Base-by-base conservation (phyloP, 2,113 vertebrate genomes). In the Microtus montanus region DNA sequence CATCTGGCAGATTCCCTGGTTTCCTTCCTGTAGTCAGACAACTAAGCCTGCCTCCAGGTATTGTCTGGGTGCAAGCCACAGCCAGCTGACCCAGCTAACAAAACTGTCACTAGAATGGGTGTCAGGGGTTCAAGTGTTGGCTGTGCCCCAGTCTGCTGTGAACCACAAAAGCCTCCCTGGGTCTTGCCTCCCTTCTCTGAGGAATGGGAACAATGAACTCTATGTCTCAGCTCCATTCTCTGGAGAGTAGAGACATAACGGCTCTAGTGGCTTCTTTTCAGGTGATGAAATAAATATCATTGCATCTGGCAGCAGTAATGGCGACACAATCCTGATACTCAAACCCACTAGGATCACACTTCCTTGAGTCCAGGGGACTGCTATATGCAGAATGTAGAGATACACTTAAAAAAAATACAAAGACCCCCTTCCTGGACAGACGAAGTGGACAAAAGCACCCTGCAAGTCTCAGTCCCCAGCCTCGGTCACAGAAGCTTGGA, bases 161-260 rank as follows among this genome's bases (percentile, higher is more conserved):
- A n/a, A 54, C 44, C 28, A 52, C 14, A 14, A 19, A 58, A 71
- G 79, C 47, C 71, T 95, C 77, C 78, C 90, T 61, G 58, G 12
- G 28, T 28, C 78, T 89, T 33, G 13, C 61, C 52, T 77, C 47
- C 89, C 54, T 52, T 58, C 35, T 38, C 47, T 49, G 79, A 74
- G 44, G 52, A 38, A 73, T 47, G 41, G 26, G 52, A 54, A 74
- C 20, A 38, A 30, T 26, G 19, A 87, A 33, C 83, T 61, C 88
- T 64, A 14, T 3, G 17, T 74, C 90, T 95, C 70, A n/a, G 79
- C 38, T 77, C 70, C 73, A 22, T 54, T 73, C 70, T 87, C 90
- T 3, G 38, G 9, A 30, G 30, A 85, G 15, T 7, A 85, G 41
- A 5, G 41, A 33, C 38, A 44, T 26, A 47, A 11, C 47, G 41